Percentiles rank a stretch among this genome's conserved stretches.
Evolutionary conservation across 2,797 vertebrate species (phyloP).

Genomic region (Falco novaeseelandiae): DNA sequence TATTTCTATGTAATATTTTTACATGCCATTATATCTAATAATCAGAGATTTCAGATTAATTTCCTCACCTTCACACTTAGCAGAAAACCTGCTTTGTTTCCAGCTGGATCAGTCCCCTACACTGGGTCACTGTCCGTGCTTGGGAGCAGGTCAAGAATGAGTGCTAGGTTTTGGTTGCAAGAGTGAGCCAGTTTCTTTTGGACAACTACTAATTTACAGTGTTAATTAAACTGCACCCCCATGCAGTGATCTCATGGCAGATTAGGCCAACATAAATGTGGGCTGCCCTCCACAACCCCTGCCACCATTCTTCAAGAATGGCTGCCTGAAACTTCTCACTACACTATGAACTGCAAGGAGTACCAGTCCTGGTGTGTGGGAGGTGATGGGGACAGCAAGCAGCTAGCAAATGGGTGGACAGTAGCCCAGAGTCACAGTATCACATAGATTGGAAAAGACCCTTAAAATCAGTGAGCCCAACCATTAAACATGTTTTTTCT

Average conservation of each 20-base stretch:
- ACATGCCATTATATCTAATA: neutral
- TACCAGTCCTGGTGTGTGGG: neutral
- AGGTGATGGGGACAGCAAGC: neutral
- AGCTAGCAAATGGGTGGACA: neutral
- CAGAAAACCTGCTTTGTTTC: neutral
- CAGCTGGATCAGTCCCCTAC: neutral
- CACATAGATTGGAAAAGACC: no score
- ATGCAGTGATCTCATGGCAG: neutral
- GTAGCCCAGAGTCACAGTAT: neutral
- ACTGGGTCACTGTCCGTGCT: accelerated
- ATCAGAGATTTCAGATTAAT: neutral
- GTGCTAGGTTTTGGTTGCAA: neutral
- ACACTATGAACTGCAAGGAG: neutral
- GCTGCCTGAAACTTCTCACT: neutral
- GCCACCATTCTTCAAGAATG: neutral
- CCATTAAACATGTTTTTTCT: neutral
- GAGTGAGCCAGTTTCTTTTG: neutral
- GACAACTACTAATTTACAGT: neutral
- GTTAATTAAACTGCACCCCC: neutral
- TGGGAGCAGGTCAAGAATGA: neutral
- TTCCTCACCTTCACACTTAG: neutral
- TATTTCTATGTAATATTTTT: neutral
- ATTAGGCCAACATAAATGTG: neutral
- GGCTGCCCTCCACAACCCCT: neutral
- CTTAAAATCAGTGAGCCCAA: neutral